Evolutionary conservation across 2,888 invertebrate species (phyloP), one percentile per base, ranked within the genome.

Genomic region (Lepidochitona cinerea): DNA sequence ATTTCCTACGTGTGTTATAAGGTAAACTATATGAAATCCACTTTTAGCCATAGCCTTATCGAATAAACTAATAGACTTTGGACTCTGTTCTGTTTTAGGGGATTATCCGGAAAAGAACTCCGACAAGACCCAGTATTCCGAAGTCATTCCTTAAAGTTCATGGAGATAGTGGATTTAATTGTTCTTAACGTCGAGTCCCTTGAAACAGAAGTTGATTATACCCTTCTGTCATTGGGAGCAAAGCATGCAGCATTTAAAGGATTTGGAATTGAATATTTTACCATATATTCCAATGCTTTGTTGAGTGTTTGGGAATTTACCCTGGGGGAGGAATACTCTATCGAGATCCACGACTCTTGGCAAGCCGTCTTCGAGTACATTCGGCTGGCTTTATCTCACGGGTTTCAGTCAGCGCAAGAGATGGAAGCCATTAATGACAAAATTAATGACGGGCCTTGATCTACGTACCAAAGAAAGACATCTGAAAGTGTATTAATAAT

Each of bases 301-400:
- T 68, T 86, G 65, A 81, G 84, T 23, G 84, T 83, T 3, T 85
- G 85, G 84, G 86, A 88, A 73, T 75, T 76, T 32, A 83, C 83
- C 23, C 83, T 88, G 18, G 86, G 86, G 0, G 87, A 88, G 72
- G 87, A 87, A 73, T 88, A 85, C 66, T 87, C 87, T 68, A 68
- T 76, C 71, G 86, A 85, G 70, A 85, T 88, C 6, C 79, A 80
- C 41, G 84, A 86, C 23, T 79, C 83, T 66, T 88, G 88, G 88
- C 75, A 72, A 12, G 70, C 75, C 5, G 73, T 85, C 29, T 82
- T 87, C 52, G 76, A 82, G 18, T 87, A 82, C 77, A 78, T 87
- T 36, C 37, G 66, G 9, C 9, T 37, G 9, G 37, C 37, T 5
- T 26, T 66, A n/a, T 18, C n/a, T 3, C 35, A 37, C 18, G 66